A percentile compares a stretch with the other conserved stretches of the same genome.
Conservation (phyloP, 2,888 invertebrate genomes). For the Neria commutata region DNA sequence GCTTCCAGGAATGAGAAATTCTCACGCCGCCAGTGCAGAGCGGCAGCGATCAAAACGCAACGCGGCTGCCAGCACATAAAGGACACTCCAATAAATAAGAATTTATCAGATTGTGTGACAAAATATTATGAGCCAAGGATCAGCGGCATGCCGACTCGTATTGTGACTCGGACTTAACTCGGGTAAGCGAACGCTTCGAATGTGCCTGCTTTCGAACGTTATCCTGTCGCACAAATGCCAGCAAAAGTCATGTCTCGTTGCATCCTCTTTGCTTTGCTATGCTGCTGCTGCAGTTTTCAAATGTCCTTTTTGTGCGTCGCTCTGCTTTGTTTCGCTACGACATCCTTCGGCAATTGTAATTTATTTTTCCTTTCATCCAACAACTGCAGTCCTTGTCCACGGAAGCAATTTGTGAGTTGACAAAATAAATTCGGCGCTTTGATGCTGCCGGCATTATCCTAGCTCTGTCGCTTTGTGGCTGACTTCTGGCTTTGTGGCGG, state of each 20-base stretch:
- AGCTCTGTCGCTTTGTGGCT: neutral
- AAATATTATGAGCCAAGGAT: slow-evolving; percentile 19
- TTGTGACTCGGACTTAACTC: too few relatives aligned
- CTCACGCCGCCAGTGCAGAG: slow-evolving; percentile 38
- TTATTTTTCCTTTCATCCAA: neutral
- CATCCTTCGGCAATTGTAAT: neutral
- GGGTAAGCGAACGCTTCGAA: too few relatives aligned
- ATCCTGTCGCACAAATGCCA: too few relatives aligned
- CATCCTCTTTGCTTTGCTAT: neutral
- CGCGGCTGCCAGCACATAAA: neutral
- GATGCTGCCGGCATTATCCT: slow-evolving; percentile 1
- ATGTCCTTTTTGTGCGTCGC: neutral
- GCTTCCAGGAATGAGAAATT: slow-evolving; percentile 39
- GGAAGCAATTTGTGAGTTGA: slow-evolving; percentile 48
- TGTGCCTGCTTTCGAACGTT: too few relatives aligned
- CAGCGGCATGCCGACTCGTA: neutral
- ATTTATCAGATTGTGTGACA: slow-evolving; percentile 34
- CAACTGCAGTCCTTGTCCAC: slow-evolving; percentile 9
- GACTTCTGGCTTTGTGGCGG: neutral
- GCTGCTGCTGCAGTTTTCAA: neutral
- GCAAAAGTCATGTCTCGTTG: too few relatives aligned
- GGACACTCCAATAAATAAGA: slow-evolving; percentile 41
- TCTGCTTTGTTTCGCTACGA: neutral
- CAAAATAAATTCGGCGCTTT: slow-evolving; percentile 36
- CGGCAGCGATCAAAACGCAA: slow-evolving; percentile 30